Evolutionary conservation across 2,888 invertebrate species (phyloP), one percentile per base, ranked within the genome.

Genomic region (Baccha elongata): DNA sequence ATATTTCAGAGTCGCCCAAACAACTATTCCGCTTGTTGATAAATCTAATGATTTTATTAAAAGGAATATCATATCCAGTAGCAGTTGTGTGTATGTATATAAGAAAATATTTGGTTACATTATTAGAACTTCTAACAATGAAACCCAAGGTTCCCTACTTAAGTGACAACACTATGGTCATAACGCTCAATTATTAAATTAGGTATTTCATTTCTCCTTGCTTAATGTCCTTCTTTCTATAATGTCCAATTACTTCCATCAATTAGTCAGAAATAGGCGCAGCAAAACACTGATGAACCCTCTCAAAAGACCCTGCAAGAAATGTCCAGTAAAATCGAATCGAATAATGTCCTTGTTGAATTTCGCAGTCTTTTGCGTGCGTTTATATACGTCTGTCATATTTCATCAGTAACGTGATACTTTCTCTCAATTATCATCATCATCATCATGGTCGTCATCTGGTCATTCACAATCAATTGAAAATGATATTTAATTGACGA

Each of bases 401-500:
- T 46, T 8, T 23, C 8, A 32, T 35, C 10, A 53, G 80, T 75
- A 81, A 81, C 65, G 50, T 81, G 80, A 81, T 81, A 81, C 80
- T 75, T 81, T 81, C 75, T 65, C 74, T 53, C 60, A 69, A 81
- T 75, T 69, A 71, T 69, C 62, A 32, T 69, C 64, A 37, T 73
- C 72, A 42, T 26, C 69, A 32, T 58, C 44, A 40, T 65, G 69
- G 58, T 71, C 71, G 62, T 72, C 72, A 72, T 58, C 40, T 40
- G 15, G 23, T 40, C 40, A 58, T 72, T 76, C 21, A 62, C 62
- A 67, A 72, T 72, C 76, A 83, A 83, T 76, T 71, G 76, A 83
- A 76, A 83, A 37, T 48, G 76, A 83, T 76, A 76, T 83, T 76
- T 83, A 83, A 83, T 83, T 83, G 81, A 76, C 68, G 72, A 83